Conservation (phyloP, 2,888 invertebrate species). For the Chrysodeixis includens region DNA sequence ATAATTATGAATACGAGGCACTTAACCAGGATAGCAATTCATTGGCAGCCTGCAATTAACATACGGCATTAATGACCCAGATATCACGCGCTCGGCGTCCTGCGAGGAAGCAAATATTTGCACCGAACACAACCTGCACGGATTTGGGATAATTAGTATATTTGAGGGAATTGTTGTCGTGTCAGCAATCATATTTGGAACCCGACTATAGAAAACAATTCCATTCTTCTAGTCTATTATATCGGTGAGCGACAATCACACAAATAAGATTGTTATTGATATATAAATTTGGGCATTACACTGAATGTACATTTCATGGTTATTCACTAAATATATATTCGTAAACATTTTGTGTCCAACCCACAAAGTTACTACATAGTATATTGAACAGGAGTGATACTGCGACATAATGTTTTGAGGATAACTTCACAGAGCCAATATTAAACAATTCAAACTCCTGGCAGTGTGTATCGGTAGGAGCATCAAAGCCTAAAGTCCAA, state of each 20-base stretch:
- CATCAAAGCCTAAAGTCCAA: constrained; percentile 6
- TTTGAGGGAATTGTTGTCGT: neutral
- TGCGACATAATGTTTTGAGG: neutral
- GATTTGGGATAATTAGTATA: neutral
- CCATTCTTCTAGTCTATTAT: neutral
- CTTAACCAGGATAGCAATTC: neutral
- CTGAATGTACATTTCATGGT: too few species aligned
- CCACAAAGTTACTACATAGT: neutral
- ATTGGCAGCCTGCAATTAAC: neutral
- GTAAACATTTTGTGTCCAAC: neutral
- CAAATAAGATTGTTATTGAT: neutral
- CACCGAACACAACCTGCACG: neutral
- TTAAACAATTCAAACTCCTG: neutral
- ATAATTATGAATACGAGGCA: neutral
- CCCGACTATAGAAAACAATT: neutral
- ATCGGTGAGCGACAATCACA: neutral
- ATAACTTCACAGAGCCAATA: neutral
- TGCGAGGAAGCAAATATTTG: neutral
- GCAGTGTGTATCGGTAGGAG: neutral
- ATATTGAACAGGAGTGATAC: neutral
- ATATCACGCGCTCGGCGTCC: neutral
- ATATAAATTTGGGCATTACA: neutral
- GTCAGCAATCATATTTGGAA: neutral
- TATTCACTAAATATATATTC: too few species aligned
- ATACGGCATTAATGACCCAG: neutral